Conservation (phyloP, 2,113 vertebrate genomes). For the Varanus salvator region DNA sequence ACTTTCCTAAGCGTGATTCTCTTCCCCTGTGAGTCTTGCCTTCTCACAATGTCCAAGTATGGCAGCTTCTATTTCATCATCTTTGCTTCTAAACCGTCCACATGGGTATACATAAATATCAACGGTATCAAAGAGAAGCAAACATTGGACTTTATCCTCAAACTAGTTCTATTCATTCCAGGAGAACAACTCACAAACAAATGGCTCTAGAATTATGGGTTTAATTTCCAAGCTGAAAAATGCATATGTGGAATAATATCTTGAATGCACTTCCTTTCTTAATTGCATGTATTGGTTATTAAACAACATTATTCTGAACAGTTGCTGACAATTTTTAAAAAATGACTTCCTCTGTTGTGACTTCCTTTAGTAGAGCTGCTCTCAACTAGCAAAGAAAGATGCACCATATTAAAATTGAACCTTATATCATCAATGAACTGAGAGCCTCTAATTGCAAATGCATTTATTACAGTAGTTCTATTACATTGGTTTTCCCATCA, state of each 20-base stretch:
- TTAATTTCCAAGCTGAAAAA: slow-evolving; percentile 16
- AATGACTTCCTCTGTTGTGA: neutral
- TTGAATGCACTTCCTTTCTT: neutral
- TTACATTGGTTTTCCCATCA: neutral
- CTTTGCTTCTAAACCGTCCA: no score
- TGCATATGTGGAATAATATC: neutral
- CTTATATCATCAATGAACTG: slow-evolving; percentile 6
- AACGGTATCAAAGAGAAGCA: neutral
- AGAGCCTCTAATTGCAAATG: slow-evolving; percentile 27
- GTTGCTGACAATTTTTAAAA: neutral
- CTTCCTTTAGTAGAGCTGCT: neutral
- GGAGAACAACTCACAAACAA: neutral
- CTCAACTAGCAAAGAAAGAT: neutral
- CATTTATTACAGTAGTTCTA: neutral
- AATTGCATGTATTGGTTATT: neutral
- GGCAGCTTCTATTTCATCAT: no score
- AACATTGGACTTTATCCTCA: neutral
- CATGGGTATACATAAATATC: neutral
- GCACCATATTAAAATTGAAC: slow-evolving; percentile 10
- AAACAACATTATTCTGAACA: neutral
- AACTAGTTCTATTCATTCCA: neutral
- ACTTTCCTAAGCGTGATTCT: no score
- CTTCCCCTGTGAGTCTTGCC: no score
- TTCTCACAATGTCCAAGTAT: no score
- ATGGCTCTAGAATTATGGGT: neutral